Conservation (phyloP, 2,797 vertebrate species). For the Dermochelys coriacea region DNA sequence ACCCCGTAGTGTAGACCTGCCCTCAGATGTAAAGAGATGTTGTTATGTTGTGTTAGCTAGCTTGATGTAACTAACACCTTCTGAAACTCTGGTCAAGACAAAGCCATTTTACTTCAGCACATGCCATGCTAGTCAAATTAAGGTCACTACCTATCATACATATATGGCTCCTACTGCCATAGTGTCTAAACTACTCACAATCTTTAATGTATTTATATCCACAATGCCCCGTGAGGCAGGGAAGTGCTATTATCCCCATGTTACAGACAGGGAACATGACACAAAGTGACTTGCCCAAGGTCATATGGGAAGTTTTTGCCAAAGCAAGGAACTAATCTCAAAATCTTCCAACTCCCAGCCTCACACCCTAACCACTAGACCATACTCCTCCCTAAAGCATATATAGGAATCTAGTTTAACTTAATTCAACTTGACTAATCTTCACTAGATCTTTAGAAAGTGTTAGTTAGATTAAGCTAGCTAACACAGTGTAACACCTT, state of each 20-base stretch:
- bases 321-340: neutral
- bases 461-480: neutral
- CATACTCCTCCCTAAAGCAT: neutral
- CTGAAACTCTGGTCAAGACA: neutral
- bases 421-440: neutral
- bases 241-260: neutral
- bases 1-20: no score
- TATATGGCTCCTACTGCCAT: neutral
- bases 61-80: neutral
- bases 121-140: neutral
- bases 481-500: neutral
- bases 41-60: neutral
- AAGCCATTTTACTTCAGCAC: neutral
- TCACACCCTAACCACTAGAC: neutral
- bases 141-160: neutral
- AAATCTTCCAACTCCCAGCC: neutral
- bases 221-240: neutral
- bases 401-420: neutral
- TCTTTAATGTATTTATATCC: neutral
- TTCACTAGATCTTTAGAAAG: neutral
- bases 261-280: neutral
- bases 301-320: neutral
- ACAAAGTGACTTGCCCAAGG: neutral
- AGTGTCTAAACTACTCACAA: neutral
- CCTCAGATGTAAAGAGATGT: neutral